These are phyloP conservation scores for Eumaeus atala DNA, from an alignment of 1,140 invertebrate species.

Conservation along the genomic window DNA sequence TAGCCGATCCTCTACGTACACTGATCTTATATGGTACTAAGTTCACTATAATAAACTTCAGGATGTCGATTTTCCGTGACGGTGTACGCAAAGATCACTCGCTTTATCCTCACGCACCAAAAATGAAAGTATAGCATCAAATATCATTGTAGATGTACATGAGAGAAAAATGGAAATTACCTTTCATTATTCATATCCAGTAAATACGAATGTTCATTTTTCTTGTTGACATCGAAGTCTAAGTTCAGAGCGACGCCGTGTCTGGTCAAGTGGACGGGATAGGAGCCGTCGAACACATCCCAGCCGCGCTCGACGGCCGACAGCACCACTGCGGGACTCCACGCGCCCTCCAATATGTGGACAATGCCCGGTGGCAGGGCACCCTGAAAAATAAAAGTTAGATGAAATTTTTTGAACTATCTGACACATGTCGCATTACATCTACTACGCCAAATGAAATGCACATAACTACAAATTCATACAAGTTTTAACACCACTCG, in stretches of 20 bases:
- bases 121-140: too few relatives aligned
- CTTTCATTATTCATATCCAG: constrained; percentile 59
- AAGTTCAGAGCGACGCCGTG: constrained; percentile 46
- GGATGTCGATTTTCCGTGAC: too few relatives aligned
- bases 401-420: background rate
- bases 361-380: constrained; percentile 43
- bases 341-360: constrained; percentile 70
- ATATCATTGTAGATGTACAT: too few relatives aligned
- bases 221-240: constrained; percentile 76
- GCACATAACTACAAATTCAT: too few relatives aligned
- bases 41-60: too few relatives aligned
- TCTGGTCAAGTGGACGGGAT: constrained; percentile 48
- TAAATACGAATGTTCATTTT: constrained; percentile 69
- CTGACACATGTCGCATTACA: background rate
- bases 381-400: constrained; percentile 31
- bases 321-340: constrained; percentile 49
- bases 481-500: too few relatives aligned
- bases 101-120: too few relatives aligned
- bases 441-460: too few relatives aligned
- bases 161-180: constrained; percentile 37
- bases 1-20: too few relatives aligned
- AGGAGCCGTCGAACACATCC: constrained; percentile 58
- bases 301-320: constrained; percentile 50
- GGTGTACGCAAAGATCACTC: too few relatives aligned
- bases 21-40: too few relatives aligned